Evolutionary conservation across 2,888 invertebrate genomes (phyloP), one percentile per base, ranked within the genome.

Genomic region (Eupithecia inturbata): DNA sequence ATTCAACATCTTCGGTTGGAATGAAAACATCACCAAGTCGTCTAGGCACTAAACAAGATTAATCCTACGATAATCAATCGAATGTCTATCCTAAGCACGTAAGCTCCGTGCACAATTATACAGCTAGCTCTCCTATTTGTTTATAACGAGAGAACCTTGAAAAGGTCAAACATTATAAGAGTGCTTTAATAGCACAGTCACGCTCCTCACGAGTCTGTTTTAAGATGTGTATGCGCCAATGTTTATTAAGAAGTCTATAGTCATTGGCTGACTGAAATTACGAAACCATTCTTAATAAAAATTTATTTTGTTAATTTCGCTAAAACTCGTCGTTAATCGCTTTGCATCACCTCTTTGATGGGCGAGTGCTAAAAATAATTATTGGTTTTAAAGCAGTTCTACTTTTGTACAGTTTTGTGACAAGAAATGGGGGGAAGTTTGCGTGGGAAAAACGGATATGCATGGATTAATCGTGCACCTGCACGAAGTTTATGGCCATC

Each of bases 201-300:
- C 92, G 92, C 85, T 81, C 76, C 87, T 84, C 91, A 88, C 90
- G 87, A 85, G 86, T 87, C 85, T 85, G 87, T 87, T 89, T 88
- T 87, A 87, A 88, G 85, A 91, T 89, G 89, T 88, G 87, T 88
- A 88, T 89, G 88, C 88, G 89, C 86, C 87, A 82, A 83, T 63
- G 12, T 33, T 36, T 33, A 19, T n/a, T 31, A 22, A 63, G n/a
- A 64, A 64, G 36, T n/a, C 3, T n/a, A n/a, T 33, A 19, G 33
- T 16, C 19, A 33, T 63, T 63, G 36, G 9, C 12, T 26, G 26
- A 26, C 26, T 57, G 22, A 22, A 57, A 26, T 12, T 26, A 22
- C 12, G 26, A 57, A 22, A 10, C 4, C 7, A 53, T 53, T 22
- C 1, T 22, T 10, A 22, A 22, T 7, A 19, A 45, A 45, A 6